A percentile compares a stretch with the other conserved stretches of the same genome.
phyloP scores from a whole-genome alignment of 2,113 vertebrate genomes.

The Platichthys flesus region DNA sequence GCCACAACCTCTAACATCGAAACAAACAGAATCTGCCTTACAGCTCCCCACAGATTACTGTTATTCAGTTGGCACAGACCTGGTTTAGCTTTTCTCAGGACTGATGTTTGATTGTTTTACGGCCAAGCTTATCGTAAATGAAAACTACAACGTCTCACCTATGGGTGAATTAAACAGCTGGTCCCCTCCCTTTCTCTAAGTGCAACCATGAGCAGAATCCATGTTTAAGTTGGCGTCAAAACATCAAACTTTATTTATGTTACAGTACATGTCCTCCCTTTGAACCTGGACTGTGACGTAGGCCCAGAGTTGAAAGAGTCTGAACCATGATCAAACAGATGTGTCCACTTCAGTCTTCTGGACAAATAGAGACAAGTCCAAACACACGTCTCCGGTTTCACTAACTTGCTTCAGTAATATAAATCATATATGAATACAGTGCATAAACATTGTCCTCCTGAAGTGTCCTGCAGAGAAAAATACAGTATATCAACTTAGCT shows the following conservation, averaged over 20 bases:
- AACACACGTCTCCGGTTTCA: slow-evolving; percentile 4
- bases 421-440: slow-evolving; percentile 5
- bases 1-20: slow-evolving; percentile 43
- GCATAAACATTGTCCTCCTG: background rate
- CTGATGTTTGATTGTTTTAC: slow-evolving; percentile 18
- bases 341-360: slow-evolving; percentile 19
- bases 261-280: slow-evolving; percentile 20
- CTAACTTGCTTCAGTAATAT: slow-evolving; percentile 9
- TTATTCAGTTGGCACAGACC: slow-evolving; percentile 5
- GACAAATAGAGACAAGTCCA: slow-evolving; percentile 5
- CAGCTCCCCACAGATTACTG: slow-evolving; percentile 13
- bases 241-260: slow-evolving; percentile 17
- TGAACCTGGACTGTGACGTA: slow-evolving; percentile 50
- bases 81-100: slow-evolving; percentile 9
- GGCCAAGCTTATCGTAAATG: background rate
- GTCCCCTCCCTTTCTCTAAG: slow-evolving; percentile 7
- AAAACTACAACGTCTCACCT: background rate
- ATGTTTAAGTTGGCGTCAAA: slow-evolving; percentile 25
- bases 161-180: background rate
- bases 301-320: slow-evolving; percentile 25
- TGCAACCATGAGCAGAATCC: slow-evolving; percentile 24
- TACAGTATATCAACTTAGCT: background rate
- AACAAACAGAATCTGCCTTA: slow-evolving; percentile 8
- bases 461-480: background rate
- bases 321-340: slow-evolving; percentile 38